These are phyloP conservation scores for Thunnus maccoyii DNA, from an alignment of 2,113 vertebrate species.

Conservation along the genomic window DNA sequence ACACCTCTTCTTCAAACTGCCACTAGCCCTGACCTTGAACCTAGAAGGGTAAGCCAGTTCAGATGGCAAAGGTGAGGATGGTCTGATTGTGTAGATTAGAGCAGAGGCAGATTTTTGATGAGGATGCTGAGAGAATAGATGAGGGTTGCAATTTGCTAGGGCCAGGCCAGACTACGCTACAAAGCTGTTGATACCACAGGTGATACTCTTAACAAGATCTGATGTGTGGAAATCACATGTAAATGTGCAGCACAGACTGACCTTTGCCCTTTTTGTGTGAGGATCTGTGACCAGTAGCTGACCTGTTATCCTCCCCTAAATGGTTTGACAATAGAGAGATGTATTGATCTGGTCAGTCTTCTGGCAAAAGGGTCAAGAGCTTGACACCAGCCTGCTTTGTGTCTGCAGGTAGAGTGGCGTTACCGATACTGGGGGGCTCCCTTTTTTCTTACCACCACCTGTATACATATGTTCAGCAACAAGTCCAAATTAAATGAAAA, in stretches of 20 bases:
- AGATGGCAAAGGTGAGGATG: conserved; percentile 43
- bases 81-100: conserved; percentile 38
- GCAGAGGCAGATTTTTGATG: conserved; percentile 42
- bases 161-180: not conserved
- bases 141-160: not conserved
- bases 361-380: conserved; percentile 72
- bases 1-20: conserved; percentile 17
- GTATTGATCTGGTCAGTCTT: conserved; percentile 81
- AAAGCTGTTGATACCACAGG: conserved; percentile 51
- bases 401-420: conserved; percentile 63
- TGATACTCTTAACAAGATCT: conserved; percentile 58
- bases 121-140: not conserved
- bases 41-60: conserved; percentile 41
- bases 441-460: conserved; percentile 38
- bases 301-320: conserved; percentile 80
- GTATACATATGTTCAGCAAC: not conserved
- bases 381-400: conserved; percentile 36
- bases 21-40: conserved; percentile 74
- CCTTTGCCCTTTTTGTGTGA: conserved; percentile 73
- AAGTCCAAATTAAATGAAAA: too few relatives aligned
- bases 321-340: conserved; percentile 82
- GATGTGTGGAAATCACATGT: conserved; percentile 70
- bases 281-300: conserved; percentile 77
- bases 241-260: conserved; percentile 64
- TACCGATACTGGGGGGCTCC: conserved; percentile 16